A percentile compares a stretch with the other conserved stretches of the same genome.
phyloP scores from a whole-genome alignment of 2,888 invertebrate species.

The Neoascia interrupta region DNA sequence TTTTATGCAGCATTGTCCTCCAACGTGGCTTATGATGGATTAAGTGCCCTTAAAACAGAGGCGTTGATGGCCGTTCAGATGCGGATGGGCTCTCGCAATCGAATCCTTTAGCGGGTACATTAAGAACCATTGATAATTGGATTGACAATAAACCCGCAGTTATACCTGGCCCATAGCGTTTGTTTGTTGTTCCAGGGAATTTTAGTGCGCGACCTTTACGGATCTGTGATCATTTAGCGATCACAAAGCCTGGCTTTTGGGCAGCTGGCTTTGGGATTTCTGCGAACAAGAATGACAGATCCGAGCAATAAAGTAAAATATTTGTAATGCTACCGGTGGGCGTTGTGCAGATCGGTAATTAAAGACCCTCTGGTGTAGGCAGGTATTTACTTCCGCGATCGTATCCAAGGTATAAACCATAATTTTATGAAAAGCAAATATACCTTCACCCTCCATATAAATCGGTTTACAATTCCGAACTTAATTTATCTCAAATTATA shows the following conservation, averaged over 20 bases:
- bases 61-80: constrained; percentile 53
- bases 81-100: constrained; percentile 1
- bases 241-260: no score
- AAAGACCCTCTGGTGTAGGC: no score
- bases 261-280: constrained; percentile 10
- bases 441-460: no score
- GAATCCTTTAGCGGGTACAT: constrained; percentile 32
- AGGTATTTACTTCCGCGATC: no score
- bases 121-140: constrained; percentile 64
- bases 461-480: no score
- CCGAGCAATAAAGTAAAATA: constrained; percentile 57
- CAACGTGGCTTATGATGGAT: constrained; percentile 44
- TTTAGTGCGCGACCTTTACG: constrained; percentile 16
- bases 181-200: constrained; percentile 58
- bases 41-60: constrained; percentile 41
- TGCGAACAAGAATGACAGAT: constrained; percentile 13
- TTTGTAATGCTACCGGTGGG: constrained; percentile 57
- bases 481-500: no score
- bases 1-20: constrained; percentile 37
- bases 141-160: constrained; percentile 29
- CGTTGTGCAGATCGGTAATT: no score
- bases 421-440: no score
- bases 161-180: constrained; percentile 26
- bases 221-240: constrained; percentile 48
- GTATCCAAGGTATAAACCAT: no score